Conservation (phyloP, 2,888 invertebrate genomes). For the Cylindroiulus punctatus region DNA sequence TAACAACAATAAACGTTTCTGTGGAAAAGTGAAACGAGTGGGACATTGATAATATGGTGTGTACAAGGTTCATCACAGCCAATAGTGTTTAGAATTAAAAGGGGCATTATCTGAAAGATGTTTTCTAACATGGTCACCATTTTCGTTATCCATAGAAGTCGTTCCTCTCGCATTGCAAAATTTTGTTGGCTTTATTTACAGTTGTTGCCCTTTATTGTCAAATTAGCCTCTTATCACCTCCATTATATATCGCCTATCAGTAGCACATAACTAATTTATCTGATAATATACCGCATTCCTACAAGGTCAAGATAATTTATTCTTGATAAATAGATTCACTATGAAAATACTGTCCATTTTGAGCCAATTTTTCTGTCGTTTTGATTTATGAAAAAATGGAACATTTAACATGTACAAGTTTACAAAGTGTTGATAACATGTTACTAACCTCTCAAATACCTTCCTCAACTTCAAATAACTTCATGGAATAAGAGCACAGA, state of each 20-base stretch:
- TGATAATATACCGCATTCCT: not conserved
- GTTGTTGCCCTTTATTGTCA: not conserved
- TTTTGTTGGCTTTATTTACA: not conserved
- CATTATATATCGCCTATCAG: no score
- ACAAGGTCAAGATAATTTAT: not conserved
- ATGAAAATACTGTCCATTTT: conserved; percentile 24
- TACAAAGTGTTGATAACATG: not conserved
- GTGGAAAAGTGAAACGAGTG: not conserved
- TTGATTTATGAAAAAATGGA: conserved; percentile 2
- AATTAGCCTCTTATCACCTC: not conserved
- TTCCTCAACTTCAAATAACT: no score
- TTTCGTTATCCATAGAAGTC: not conserved
- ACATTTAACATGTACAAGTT: conserved; percentile 24
- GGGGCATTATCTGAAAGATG: not conserved
- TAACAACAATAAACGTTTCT: not conserved
- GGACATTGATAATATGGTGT: not conserved
- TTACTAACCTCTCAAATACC: not conserved
- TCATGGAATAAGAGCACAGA: not conserved
- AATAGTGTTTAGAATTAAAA: not conserved
- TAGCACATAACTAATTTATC: not conserved
- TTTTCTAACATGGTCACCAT: not conserved
- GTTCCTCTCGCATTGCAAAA: no score
- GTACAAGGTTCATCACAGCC: not conserved
- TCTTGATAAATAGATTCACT: not conserved
- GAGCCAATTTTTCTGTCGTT: not conserved